Percentiles rank a stretch among this genome's conserved stretches.
Evolutionary conservation across 2,797 vertebrate genomes (phyloP).

Genomic region (Pterois miles): DNA sequence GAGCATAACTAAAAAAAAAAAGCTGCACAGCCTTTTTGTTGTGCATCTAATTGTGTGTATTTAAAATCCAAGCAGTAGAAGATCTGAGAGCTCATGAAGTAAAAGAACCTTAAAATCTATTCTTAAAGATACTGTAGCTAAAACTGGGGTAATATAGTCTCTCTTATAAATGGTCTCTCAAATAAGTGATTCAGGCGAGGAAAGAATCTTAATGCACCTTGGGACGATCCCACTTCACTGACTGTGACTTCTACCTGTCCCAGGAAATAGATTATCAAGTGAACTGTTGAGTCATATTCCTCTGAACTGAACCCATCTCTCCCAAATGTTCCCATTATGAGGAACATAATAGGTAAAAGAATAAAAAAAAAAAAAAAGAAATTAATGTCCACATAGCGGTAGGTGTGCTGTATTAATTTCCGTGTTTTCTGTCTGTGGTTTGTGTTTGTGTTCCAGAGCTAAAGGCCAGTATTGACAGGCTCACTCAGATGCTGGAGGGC

Average conservation of each 20-base stretch:
- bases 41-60: too few relatives aligned
- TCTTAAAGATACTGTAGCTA: too few relatives aligned
- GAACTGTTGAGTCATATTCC: background rate
- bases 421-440: background rate
- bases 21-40: too few relatives aligned
- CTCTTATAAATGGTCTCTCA: too few relatives aligned
- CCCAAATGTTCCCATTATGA: background rate
- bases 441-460: conserved; percentile 84
- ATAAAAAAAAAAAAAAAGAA: background rate
- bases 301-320: background rate
- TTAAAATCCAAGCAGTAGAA: too few relatives aligned
- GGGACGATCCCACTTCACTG: background rate
- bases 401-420: conserved; percentile 31
- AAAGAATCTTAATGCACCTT: background rate
- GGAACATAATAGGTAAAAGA: background rate
- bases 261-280: background rate
- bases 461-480: conserved; percentile 87
- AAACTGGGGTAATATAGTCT: too few relatives aligned
- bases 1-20: too few relatives aligned
- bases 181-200: too few relatives aligned
- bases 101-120: too few relatives aligned
- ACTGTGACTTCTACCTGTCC: background rate
- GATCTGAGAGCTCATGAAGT: too few relatives aligned
- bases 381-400: conserved; percentile 23
- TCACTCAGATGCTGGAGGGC: conserved; percentile 85